Conservation (phyloP, 2,888 invertebrate species). For the Lacanobia wlatinum region DNA sequence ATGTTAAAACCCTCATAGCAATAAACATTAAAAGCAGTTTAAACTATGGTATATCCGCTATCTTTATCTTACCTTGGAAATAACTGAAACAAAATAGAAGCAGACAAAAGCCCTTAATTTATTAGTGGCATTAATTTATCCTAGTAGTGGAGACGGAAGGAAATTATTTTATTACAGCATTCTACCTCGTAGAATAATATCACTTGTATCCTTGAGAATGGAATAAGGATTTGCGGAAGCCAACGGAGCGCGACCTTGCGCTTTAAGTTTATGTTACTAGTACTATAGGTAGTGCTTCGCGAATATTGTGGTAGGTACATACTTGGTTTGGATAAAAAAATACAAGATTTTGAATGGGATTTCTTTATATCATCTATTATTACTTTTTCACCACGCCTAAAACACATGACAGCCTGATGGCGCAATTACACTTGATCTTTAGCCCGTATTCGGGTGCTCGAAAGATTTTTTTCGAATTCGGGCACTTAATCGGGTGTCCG, state of each 20-base stretch:
- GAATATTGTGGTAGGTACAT: not conserved
- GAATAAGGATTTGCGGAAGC: conserved; percentile 31
- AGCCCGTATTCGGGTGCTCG: too few relatives aligned
- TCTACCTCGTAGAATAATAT: conserved; percentile 50
- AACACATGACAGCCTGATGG: not conserved
- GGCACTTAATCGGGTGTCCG: too few relatives aligned
- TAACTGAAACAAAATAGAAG: conserved; percentile 77
- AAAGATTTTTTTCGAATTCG: too few relatives aligned
- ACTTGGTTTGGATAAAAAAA: not conserved
- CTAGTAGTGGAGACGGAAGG: conserved; percentile 71
- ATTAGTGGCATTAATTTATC: conserved; percentile 79
- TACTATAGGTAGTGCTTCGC: too few relatives aligned
- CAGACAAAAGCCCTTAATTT: conserved; percentile 78
- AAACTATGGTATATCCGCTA: conserved; percentile 60
- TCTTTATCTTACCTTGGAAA: conserved; percentile 68
- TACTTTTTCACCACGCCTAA: not conserved
- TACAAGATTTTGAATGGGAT: not conserved
- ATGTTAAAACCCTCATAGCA: conserved; percentile 12
- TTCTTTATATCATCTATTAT: not conserved
- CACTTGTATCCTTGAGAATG: conserved; percentile 38
- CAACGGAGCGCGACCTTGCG: conserved; percentile 9
- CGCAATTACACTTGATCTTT: too few relatives aligned
- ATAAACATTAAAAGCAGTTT: conserved; percentile 39
- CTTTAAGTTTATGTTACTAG: not conserved
- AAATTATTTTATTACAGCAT: conserved; percentile 63